Percentiles rank a stretch among this genome's conserved stretches.
phyloP scores from a whole-genome alignment of 2,797 vertebrate species.

The Otolemur crassicaudatus region DNA sequence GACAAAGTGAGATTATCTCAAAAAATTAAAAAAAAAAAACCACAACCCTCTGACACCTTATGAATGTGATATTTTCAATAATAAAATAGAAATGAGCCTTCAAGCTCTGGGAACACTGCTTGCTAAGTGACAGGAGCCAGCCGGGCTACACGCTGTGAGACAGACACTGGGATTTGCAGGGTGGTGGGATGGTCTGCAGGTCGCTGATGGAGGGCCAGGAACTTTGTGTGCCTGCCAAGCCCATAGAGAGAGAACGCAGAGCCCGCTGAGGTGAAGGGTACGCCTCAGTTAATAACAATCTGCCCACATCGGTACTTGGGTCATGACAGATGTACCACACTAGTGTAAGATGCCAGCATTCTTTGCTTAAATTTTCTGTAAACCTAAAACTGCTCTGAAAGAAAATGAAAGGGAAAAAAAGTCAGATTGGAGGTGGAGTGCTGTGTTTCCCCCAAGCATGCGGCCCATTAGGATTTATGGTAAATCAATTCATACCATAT shows the following conservation, averaged over 20 bases:
- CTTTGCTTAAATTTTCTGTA: not conserved
- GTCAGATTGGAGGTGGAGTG: not conserved
- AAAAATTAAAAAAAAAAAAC: not conserved
- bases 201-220: not conserved
- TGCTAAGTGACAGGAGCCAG: not conserved
- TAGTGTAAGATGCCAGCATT: not conserved
- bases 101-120: not conserved
- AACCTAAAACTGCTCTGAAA: not conserved
- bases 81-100: not conserved
- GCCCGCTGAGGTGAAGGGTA: not conserved
- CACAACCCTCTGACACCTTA: not conserved
- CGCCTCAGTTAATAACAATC: not conserved
- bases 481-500: not conserved
- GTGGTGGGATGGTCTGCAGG: not conserved
- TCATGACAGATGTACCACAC: not conserved
- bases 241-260: not conserved
- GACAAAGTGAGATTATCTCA: too few species aligned
- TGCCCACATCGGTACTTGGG: not conserved
- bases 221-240: not conserved
- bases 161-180: not conserved
- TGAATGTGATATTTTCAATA: not conserved
- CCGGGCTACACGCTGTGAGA: not conserved
- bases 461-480: not conserved
- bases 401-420: not conserved
- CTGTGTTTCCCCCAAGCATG: not conserved